phyloP scores from a whole-genome alignment of 2,888 invertebrate species.

The Stegana nigrithorax region DNA sequence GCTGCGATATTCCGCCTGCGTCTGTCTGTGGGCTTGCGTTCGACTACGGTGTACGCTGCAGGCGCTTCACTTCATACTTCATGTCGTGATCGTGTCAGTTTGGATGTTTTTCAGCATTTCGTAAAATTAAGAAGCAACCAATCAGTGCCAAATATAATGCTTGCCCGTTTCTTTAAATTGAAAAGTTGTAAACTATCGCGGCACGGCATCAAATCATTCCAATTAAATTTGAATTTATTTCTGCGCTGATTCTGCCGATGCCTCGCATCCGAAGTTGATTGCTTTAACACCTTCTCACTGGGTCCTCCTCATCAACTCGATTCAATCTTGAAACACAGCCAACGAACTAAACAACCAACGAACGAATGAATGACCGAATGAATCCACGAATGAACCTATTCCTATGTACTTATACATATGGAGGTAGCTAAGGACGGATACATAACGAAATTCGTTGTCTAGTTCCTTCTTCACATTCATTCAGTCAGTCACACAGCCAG shows the following conservation, averaged over 20 bases:
- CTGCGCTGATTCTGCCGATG: conserved; percentile 27
- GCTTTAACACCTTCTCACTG: conserved; percentile 21
- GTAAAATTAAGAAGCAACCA: conserved; percentile 65
- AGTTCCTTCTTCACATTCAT: not conserved
- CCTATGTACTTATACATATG: no score
- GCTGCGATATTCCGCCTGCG: conserved; percentile 11
- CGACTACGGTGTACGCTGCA: conserved; percentile 15
- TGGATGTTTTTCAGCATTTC: conserved; percentile 44
- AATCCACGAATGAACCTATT: no score
- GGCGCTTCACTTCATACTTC: conserved; percentile 44
- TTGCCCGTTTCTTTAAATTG: conserved; percentile 51
- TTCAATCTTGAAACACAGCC: no score
- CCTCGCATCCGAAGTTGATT: conserved; percentile 5
- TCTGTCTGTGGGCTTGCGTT: no score
- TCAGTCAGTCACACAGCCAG: not conserved
- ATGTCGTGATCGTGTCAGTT: conserved; percentile 61
- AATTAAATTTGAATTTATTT: conserved; percentile 69
- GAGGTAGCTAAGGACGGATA: no score
- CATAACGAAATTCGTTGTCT: no score
- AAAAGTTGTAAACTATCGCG: conserved; percentile 55
- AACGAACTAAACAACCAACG: no score
- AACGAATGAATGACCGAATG: no score
- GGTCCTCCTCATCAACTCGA: no score
- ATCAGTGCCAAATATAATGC: conserved; percentile 57
- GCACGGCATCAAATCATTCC: conserved; percentile 62